Evolutionary conservation across 2,888 invertebrate genomes (phyloP), one percentile per base, ranked within the genome.

Genomic region (Leptopilina drosophilae): DNA sequence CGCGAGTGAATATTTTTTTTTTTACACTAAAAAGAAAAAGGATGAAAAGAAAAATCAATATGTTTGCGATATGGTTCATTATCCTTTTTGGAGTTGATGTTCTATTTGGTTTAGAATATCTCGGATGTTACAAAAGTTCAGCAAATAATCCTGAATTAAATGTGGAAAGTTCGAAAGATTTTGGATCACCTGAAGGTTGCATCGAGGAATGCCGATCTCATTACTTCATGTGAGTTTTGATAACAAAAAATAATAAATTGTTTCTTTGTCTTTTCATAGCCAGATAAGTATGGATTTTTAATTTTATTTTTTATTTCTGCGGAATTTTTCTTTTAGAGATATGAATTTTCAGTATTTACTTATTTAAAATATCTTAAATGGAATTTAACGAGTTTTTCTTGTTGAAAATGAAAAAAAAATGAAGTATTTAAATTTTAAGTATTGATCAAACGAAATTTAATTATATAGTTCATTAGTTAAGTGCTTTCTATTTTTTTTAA

Each of bases 151-250:
- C 88, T 4, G 89, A 88, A 64, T 82, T 89, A 77, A 84, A 87
- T 7, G 81, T 79, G 4, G 78, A 85, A 9, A 87, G 86, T 20
- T 84, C 87, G 7, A 85, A 75, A 78, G 83, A 83, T 40, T 86
- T 87, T 12, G 86, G 78, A 64, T 79, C 82, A 12, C 89, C 89
- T n/a, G 77, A 73, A 5, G 84, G 88, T 53, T 91, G 91, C 77
- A 83, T 87, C 0, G 76, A 80, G 20, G 87, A 88, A 83, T 91
- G 91, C 79, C 85, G 80, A 79, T 86, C 83, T n/a, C 85, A 86
- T 75, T 91, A 91, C 83, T 91, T 88, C 76, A 90, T 89, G 91
- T 91, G 81, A 89, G 87, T 86, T 33, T 65, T 15, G 20, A n/a
- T 78, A 42, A 59, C 14, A 33, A 33, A 8, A 65, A 15, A 20